Conservation (phyloP, 1,140 invertebrate species). For the Oncopeltus fasciatus region DNA sequence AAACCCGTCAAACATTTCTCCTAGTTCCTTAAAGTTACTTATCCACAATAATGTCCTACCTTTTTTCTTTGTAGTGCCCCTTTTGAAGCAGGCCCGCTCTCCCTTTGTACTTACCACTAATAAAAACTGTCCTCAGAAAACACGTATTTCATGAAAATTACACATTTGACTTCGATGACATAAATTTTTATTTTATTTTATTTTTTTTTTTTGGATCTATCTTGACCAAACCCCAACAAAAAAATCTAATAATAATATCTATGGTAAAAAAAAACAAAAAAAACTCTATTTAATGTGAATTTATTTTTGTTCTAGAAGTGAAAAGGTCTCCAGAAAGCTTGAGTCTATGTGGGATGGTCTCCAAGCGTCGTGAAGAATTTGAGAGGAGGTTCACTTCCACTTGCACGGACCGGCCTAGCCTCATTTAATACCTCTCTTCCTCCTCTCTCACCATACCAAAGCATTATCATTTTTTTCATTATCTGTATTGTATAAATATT, state of each 20-base stretch:
- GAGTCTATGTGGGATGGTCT: constrained; percentile 19
- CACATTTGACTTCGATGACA: too few species aligned
- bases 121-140: too few species aligned
- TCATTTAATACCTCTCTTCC: background rate
- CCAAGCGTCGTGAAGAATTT: constrained; percentile 17
- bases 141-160: too few species aligned
- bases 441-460: background rate
- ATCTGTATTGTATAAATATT: background rate
- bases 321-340: constrained; percentile 23
- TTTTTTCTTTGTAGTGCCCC: too few species aligned
- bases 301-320: constrained; percentile 21
- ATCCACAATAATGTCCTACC: too few species aligned
- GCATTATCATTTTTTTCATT: background rate
- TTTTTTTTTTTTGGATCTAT: too few species aligned
- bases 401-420: background rate
- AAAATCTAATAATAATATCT: too few species aligned
- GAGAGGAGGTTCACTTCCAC: constrained; percentile 15
- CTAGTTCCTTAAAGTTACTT: too few species aligned
- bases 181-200: background rate
- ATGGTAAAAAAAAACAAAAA: too few species aligned
- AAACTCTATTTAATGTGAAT: background rate
- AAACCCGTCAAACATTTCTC: background rate
- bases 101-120: background rate
- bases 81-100: too few species aligned
- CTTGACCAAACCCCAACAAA: too few species aligned